Evolutionary conservation across 2,113 vertebrate species (phyloP).

Genomic region (Pelobates fuscus): DNA sequence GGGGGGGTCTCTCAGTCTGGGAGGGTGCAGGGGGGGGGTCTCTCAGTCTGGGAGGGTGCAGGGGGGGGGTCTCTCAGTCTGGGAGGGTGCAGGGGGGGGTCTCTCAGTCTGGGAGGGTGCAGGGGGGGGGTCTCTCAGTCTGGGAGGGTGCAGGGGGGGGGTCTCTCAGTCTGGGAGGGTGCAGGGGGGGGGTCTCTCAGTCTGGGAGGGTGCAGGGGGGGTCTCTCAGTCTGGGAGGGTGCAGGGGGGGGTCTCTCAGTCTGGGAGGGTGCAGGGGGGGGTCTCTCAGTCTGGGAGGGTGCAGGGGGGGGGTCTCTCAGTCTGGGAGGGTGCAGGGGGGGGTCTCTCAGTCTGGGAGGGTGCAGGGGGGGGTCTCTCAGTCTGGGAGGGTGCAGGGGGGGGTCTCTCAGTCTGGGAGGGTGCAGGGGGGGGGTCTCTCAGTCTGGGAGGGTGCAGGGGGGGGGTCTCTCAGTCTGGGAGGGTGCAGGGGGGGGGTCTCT

Average conservation of each 20-base stretch:
- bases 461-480: background rate
- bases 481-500: background rate
- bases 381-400: background rate
- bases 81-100: background rate
- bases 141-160: background rate
- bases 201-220: background rate
- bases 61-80: background rate
- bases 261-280: no score
- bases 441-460: no score
- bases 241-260: no score
- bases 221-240: background rate
- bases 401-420: no score
- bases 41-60: background rate
- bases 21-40: background rate
- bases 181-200: background rate
- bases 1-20: background rate
- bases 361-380: background rate
- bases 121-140: background rate
- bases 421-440: no score
- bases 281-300: background rate
- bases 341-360: no score
- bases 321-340: no score
- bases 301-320: no score
- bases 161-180: background rate
- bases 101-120: background rate